Conservation (phyloP, 2,888 invertebrate species). For the Branchipolynoe longqiensis region DNA sequence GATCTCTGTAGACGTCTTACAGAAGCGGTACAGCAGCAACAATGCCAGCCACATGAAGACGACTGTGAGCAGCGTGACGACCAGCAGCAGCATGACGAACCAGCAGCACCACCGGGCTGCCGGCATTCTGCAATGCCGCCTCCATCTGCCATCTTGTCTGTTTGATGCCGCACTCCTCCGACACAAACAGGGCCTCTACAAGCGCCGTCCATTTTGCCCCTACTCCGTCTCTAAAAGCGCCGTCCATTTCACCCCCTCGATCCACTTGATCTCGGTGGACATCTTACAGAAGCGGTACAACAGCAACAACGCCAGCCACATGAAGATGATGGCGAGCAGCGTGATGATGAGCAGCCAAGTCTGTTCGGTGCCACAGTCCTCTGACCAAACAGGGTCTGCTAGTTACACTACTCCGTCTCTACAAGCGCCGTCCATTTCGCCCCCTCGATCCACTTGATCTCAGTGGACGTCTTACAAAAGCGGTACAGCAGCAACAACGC, state of each 20-base stretch:
- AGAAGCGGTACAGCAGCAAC: not conserved
- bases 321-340: conserved; percentile 18
- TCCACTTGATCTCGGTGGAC: conserved; percentile 38
- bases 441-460: conserved; percentile 45
- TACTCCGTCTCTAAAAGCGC: conserved; percentile 31
- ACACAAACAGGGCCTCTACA: too few species aligned
- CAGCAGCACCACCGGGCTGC: conserved; percentile 42
- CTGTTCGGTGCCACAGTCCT: too few species aligned
- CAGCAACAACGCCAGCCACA: conserved; percentile 8
- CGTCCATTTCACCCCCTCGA: conserved; percentile 21
- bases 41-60: conserved; percentile 27
- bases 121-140: not conserved
- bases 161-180: too few species aligned
- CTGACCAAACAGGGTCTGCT: too few species aligned
- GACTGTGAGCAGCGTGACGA: not conserved
- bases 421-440: conserved; percentile 32
- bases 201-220: too few species aligned
- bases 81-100: too few species aligned
- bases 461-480: conserved; percentile 25
- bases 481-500: conserved; percentile 1
- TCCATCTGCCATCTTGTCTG: too few species aligned
- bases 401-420: not conserved
- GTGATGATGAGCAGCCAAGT: too few species aligned
- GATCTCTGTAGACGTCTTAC: conserved; percentile 40
- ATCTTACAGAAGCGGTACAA: conserved; percentile 26